Percentiles rank a stretch among this genome's conserved stretches.
These are phyloP conservation scores for Galleria mellonella DNA, from an alignment of 1,140 invertebrate genomes.

Conservation along the genomic window DNA sequence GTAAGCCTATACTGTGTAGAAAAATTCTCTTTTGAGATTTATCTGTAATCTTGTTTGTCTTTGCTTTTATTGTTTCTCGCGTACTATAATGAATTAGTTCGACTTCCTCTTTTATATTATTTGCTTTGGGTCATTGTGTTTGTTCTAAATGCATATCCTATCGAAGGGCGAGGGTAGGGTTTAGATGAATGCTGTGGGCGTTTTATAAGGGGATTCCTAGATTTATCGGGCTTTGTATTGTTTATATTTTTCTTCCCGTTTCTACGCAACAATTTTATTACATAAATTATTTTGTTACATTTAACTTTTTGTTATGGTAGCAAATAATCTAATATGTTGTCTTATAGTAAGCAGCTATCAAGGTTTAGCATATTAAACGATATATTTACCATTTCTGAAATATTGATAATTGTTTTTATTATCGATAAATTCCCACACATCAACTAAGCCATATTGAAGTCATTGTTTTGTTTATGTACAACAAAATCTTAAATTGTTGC, in stretches of 20 bases:
- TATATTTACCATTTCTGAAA: too few relatives aligned
- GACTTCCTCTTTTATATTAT: conserved; percentile 53
- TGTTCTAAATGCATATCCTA: conserved; percentile 44
- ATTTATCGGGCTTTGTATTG: conserved; percentile 45
- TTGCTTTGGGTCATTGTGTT: conserved; percentile 58
- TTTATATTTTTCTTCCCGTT: conserved; percentile 17
- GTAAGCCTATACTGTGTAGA: conserved; percentile 36
- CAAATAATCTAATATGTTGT: too few relatives aligned
- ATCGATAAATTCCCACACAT: too few relatives aligned
- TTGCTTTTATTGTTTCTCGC: conserved; percentile 54
- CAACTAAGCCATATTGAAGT: too few relatives aligned
- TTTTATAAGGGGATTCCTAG: conserved; percentile 39
- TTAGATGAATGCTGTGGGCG: conserved; percentile 57
- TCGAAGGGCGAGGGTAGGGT: conserved; percentile 38
- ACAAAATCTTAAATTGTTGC: neutral
- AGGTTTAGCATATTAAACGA: too few relatives aligned
- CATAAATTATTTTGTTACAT: too few relatives aligned
- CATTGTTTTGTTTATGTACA: too few relatives aligned
- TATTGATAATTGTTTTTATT: too few relatives aligned
- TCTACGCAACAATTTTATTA: too few relatives aligned
- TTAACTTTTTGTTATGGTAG: too few relatives aligned
- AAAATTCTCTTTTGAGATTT: conserved; percentile 52
- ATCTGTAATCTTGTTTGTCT: conserved; percentile 50
- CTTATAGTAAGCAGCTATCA: too few relatives aligned
- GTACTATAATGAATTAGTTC: conserved; percentile 58